Evolutionary conservation across 2,113 vertebrate genomes (phyloP).

Genomic region (Lycocorax pyrrhopterus): DNA sequence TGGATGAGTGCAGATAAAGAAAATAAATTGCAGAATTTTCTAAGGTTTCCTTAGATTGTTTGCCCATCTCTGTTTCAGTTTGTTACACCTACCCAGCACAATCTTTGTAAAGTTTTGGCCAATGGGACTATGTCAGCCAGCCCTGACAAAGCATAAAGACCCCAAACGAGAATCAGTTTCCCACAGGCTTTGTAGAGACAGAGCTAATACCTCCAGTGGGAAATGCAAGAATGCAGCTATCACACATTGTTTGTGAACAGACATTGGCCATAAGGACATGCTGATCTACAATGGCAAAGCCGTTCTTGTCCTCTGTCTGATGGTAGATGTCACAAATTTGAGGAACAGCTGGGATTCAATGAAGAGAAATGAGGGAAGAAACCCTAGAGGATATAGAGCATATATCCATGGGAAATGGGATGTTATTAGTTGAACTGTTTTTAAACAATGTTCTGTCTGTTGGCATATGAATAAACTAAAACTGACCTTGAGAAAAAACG

Average conservation of each 20-base stretch:
- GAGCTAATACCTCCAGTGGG: not conserved
- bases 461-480: not conserved
- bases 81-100: not conserved
- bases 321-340: not conserved
- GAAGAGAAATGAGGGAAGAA: not conserved
- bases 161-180: not conserved
- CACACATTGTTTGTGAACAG: not conserved
- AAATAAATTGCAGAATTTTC: conserved; percentile 26
- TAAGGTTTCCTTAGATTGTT: not conserved
- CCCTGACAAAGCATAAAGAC: not conserved
- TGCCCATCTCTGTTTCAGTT: not conserved
- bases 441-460: not conserved
- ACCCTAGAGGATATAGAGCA: not conserved
- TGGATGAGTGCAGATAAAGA: not conserved
- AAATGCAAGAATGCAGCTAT: not conserved
- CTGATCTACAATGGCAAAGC: not conserved
- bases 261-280: not conserved
- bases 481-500: not conserved
- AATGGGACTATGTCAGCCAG: not conserved
- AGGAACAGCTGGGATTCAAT: not conserved
- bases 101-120: not conserved
- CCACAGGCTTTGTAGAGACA: not conserved
- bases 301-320: not conserved
- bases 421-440: not conserved
- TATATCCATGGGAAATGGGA: not conserved